Evolutionary conservation across 2,888 invertebrate genomes (phyloP).

Genomic region (Allolobophora icterica): DNA sequence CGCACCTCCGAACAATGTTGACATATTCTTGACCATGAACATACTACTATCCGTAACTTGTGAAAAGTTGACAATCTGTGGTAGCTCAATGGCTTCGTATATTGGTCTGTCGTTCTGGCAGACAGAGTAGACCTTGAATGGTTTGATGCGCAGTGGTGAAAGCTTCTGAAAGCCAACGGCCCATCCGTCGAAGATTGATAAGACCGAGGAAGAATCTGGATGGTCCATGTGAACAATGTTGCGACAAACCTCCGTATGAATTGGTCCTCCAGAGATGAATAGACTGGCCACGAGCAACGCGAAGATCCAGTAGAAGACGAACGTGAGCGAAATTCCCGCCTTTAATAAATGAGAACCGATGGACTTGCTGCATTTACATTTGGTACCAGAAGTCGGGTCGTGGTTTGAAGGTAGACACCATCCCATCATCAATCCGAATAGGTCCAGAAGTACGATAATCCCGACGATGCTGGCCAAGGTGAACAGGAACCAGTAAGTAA

Average conservation of each 20-base stretch:
- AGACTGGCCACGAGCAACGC: conserved; percentile 55
- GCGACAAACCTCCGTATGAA: conserved; percentile 52
- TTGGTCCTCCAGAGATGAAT: conserved; percentile 52
- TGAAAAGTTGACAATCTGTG: background rate
- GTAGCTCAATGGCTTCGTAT: background rate
- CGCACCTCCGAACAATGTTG: background rate
- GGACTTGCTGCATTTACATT: conserved; percentile 14
- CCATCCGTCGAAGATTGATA: conserved; percentile 26
- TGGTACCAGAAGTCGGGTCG: background rate
- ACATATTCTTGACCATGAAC: background rate
- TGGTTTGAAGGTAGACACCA: background rate
- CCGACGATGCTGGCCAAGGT: background rate
- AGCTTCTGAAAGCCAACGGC: background rate
- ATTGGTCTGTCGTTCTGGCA: background rate
- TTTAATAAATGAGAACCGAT: conserved; percentile 39
- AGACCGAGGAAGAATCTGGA: background rate
- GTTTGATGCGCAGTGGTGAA: background rate
- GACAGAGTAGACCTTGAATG: background rate
- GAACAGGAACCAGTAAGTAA: conserved; percentile 25
- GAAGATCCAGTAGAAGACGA: conserved; percentile 58
- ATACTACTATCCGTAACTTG: background rate
- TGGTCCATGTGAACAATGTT: conserved; percentile 34
- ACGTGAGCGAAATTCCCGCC: conserved; percentile 55
- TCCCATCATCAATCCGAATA: background rate
- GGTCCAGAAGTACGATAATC: too few relatives aligned